phyloP scores from a whole-genome alignment of 1,140 invertebrate genomes.

The Gyrodactylus salaris region DNA sequence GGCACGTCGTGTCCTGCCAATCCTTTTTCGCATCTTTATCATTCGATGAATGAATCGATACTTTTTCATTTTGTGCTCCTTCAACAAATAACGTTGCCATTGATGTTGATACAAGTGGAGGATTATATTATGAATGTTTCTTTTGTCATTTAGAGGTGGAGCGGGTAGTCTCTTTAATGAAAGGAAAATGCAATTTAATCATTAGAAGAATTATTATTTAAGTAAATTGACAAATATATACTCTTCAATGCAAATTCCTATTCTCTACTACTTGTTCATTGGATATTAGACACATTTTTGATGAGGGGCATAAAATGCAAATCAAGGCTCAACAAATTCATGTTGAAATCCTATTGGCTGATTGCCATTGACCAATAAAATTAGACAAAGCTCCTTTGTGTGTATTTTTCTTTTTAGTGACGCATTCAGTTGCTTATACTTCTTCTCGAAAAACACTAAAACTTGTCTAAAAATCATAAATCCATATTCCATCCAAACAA shows the following conservation, averaged over 20 bases:
- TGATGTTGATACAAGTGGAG: neutral
- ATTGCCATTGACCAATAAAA: no score
- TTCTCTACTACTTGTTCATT: no score
- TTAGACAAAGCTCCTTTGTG: no score
- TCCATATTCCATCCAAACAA: no score
- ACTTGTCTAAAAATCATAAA: no score
- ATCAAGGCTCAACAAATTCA: no score
- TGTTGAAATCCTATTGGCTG: no score
- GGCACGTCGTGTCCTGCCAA: neutral
- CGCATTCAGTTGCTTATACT: no score
- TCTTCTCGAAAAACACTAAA: no score
- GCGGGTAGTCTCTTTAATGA: neutral
- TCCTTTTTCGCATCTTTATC: neutral
- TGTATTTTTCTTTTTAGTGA: no score
- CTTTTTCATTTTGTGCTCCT: neutral
- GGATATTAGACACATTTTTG: no score
- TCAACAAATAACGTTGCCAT: neutral
- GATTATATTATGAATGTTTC: neutral
- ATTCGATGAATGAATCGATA: neutral
- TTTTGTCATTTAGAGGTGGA: neutral
- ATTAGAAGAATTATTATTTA: neutral
- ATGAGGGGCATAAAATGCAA: no score
- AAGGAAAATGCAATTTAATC: neutral
- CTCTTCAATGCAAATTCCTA: neutral
- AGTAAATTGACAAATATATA: neutral